These are phyloP conservation scores for Porites lobata DNA, from an alignment of 92 coral and sea anemone species.

Conservation along the genomic window DNA sequence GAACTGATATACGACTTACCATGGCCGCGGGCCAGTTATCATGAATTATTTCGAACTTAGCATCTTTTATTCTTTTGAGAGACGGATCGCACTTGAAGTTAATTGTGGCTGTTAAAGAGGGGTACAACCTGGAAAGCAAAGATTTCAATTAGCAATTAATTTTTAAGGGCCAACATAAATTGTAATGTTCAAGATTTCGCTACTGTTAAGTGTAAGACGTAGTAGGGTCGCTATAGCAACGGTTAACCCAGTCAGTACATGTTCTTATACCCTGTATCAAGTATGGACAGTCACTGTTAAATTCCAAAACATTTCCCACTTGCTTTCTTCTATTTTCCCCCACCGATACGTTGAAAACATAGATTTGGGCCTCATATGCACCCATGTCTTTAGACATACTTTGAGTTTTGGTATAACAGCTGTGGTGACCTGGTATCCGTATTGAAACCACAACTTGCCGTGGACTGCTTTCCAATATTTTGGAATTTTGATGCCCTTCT, in stretches of 20 bases:
- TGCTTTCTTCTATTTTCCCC: no score
- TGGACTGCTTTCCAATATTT: slow-evolving; percentile 18
- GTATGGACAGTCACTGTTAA: no score
- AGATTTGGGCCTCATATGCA: no score
- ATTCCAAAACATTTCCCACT: no score
- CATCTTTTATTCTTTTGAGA: background rate
- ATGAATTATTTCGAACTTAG: background rate
- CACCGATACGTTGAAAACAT: no score
- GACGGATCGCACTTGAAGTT: background rate
- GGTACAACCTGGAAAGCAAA: background rate
- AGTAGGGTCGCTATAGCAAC: no score
- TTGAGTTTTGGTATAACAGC: background rate
- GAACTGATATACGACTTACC: background rate
- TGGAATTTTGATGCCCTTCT: background rate
- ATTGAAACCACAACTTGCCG: background rate
- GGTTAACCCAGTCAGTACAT: no score
- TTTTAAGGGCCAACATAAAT: no score
- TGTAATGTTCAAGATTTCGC: no score
- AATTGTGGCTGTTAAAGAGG: background rate
- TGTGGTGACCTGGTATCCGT: background rate
- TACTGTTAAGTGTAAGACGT: no score
- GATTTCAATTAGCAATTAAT: background rate
- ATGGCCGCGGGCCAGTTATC: background rate
- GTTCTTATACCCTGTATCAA: no score
- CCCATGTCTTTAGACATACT: background rate